These are phyloP conservation scores for Epistrophe grossulariae DNA, from an alignment of 2,888 invertebrate genomes.

Conservation along the genomic window DNA sequence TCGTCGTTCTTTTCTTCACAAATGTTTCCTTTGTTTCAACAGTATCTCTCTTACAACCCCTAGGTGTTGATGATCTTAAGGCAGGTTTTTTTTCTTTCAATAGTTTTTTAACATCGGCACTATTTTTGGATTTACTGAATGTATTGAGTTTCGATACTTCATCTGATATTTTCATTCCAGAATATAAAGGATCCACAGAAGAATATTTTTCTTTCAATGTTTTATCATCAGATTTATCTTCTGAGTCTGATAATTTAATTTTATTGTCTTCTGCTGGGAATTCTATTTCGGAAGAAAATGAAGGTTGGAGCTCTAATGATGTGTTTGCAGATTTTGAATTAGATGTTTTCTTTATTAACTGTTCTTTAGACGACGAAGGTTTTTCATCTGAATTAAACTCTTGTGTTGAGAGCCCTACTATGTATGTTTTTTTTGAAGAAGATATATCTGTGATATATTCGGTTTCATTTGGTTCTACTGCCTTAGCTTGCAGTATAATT, in stretches of 20 bases:
- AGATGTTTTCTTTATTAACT: neutral
- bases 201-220: neutral
- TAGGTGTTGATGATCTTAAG: constrained; percentile 1
- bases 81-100: neutral
- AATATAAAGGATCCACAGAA: neutral
- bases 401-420: neutral
- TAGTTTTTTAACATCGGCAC: neutral
- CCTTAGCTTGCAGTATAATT: neutral
- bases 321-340: neutral
- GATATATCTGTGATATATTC: neutral
- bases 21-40: neutral
- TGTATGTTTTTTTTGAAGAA: neutral
- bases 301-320: neutral
- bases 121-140: neutral
- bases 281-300: neutral
- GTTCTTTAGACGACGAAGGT: neutral
- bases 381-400: neutral
- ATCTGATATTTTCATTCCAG: neutral
- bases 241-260: neutral
- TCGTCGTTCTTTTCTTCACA: neutral
- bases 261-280: neutral
- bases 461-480: neutral
- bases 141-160: neutral
- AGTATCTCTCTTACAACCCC: constrained; percentile 11
- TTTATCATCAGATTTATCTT: neutral